phyloP scores from a whole-genome alignment of 2,113 vertebrate genomes.

The Circaetus gallicus region DNA sequence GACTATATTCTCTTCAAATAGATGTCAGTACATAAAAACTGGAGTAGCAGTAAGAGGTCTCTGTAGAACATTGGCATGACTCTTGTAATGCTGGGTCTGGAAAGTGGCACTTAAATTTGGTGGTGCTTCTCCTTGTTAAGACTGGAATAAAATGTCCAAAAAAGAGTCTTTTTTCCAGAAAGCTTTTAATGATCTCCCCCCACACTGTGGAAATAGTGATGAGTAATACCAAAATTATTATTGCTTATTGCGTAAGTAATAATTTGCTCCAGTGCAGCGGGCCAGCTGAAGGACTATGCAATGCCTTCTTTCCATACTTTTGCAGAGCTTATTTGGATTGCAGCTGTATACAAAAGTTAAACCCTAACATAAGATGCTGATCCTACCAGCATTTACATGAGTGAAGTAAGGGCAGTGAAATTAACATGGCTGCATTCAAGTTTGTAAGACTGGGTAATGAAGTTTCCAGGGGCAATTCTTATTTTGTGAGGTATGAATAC shows the following conservation, averaged over 20 bases:
- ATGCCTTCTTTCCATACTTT: background rate
- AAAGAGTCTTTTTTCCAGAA: background rate
- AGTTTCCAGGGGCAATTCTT: background rate
- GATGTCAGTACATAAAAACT: background rate
- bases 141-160: background rate
- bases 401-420: background rate
- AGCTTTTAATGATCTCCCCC: background rate
- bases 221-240: background rate
- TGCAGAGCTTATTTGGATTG: background rate
- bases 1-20: background rate
- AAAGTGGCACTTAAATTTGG: background rate
- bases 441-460: background rate
- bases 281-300: background rate
- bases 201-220: background rate
- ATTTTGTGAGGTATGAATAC: fast-evolving
- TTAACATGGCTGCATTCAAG: background rate
- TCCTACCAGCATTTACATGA: background rate
- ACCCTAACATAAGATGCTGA: background rate
- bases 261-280: background rate
- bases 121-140: background rate
- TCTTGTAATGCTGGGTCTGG: background rate
- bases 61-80: background rate
- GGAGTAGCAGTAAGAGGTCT: background rate
- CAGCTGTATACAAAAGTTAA: background rate
- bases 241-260: background rate